Evolutionary conservation across 2,797 vertebrate genomes (phyloP).

Genomic region (Garrulus glandarius): DNA sequence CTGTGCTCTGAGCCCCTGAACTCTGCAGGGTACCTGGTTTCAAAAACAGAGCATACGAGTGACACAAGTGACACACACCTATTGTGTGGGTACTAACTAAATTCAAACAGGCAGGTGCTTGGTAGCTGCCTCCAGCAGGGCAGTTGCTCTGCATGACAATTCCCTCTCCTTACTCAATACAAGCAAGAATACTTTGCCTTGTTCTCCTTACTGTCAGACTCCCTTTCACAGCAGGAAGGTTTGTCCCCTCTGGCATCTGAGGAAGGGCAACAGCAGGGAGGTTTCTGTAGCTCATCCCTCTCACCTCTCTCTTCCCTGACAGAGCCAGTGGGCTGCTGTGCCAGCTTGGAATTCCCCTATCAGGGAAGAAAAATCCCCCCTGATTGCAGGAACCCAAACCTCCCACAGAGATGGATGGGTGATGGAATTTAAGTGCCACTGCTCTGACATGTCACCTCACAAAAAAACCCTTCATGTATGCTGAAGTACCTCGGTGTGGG

Average conservation of each 20-base stretch:
- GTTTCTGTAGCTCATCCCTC: constrained; percentile 51
- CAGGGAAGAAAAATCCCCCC: constrained; percentile 12
- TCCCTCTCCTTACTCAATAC: neutral
- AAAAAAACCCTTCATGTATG: neutral
- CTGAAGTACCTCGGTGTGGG: neutral
- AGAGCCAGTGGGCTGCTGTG: neutral
- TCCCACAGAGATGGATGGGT: neutral
- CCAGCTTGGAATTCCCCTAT: constrained; percentile 46
- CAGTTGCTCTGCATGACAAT: neutral
- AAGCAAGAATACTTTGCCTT: neutral
- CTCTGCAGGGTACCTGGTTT: neutral
- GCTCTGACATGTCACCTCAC: neutral
- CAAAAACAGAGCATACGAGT: neutral
- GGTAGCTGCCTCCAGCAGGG: neutral
- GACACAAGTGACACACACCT: neutral
- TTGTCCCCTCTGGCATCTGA: neutral
- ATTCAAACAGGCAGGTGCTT: neutral
- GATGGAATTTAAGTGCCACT: neutral
- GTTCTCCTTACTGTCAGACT: neutral
- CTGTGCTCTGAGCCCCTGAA: neutral
- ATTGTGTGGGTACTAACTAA: no score
- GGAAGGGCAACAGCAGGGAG: neutral
- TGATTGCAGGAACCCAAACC: neutral
- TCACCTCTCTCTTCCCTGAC: constrained; percentile 30
- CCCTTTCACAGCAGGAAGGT: neutral